These are phyloP conservation scores for Phainopepla nitens DNA, from an alignment of 2,113 vertebrate genomes.

Conservation along the genomic window DNA sequence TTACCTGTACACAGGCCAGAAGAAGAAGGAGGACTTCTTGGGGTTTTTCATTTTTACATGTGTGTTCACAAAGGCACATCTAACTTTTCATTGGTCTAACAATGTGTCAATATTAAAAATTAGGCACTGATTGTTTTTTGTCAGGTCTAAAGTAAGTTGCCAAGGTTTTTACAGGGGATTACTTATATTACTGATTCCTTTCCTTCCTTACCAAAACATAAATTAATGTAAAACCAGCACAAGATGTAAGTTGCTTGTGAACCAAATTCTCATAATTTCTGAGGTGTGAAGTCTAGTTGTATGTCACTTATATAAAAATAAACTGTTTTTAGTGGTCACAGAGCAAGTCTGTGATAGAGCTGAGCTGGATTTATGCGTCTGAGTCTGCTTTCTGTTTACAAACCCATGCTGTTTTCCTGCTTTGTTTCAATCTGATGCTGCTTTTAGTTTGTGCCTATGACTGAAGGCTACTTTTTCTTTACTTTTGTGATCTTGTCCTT, in stretches of 20 bases:
- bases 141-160: no score
- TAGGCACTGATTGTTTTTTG: no score
- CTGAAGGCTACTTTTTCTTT: not conserved
- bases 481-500: not conserved
- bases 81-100: no score
- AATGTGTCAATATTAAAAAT: no score
- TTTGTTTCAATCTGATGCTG: not conserved
- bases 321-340: not conserved
- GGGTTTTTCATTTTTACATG: no score
- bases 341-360: not conserved
- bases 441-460: not conserved
- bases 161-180: no score
- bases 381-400: not conserved
- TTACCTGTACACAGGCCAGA: no score
- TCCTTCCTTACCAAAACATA: no score
- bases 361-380: not conserved
- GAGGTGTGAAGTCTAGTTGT: not conserved
- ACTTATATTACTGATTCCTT: no score
- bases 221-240: no score
- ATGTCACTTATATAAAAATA: not conserved
- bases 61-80: no score
- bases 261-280: not conserved
- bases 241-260: not conserved
- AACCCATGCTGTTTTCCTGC: not conserved
- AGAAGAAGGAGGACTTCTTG: no score